These are phyloP conservation scores for Apamea crenata DNA, from an alignment of 2,888 invertebrate genomes.

Conservation along the genomic window DNA sequence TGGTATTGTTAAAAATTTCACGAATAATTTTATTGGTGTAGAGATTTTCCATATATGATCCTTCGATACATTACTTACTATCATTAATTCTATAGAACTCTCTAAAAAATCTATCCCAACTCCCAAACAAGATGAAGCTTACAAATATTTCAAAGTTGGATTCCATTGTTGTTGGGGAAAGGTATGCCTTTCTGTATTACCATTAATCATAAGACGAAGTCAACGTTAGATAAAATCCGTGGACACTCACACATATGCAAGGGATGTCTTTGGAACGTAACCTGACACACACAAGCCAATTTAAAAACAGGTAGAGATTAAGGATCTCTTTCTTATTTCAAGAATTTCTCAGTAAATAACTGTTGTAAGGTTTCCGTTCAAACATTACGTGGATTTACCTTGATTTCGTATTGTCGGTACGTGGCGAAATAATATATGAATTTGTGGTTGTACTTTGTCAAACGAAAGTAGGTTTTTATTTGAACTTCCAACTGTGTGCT, in stretches of 20 bases:
- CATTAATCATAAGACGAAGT: slow-evolving; percentile 87
- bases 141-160: slow-evolving; percentile 77
- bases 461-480: slow-evolving; percentile 37
- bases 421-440: slow-evolving; percentile 42
- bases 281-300: slow-evolving; percentile 69
- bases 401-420: slow-evolving; percentile 48
- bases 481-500: slow-evolving; percentile 9
- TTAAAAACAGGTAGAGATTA: slow-evolving; percentile 72
- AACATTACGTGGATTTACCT: slow-evolving; percentile 58
- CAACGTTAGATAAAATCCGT: slow-evolving; percentile 82
- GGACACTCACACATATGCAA: slow-evolving; percentile 67
- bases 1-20: not conserved
- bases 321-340: slow-evolving; percentile 70
- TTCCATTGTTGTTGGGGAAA: slow-evolving; percentile 84
- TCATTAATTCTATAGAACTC: slow-evolving; percentile 22
- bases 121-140: slow-evolving; percentile 57
- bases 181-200: slow-evolving; percentile 81
- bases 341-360: slow-evolving; percentile 72
- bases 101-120: slow-evolving; percentile 17
- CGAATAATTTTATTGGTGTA: not conserved
- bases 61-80: not conserved
- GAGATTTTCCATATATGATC: not conserved
- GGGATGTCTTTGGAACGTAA: slow-evolving; percentile 63
- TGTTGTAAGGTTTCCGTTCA: slow-evolving; percentile 63
- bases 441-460: slow-evolving; percentile 17